phyloP scores from a whole-genome alignment of 2,113 vertebrate genomes.

The Corydoras sp. region DNA sequence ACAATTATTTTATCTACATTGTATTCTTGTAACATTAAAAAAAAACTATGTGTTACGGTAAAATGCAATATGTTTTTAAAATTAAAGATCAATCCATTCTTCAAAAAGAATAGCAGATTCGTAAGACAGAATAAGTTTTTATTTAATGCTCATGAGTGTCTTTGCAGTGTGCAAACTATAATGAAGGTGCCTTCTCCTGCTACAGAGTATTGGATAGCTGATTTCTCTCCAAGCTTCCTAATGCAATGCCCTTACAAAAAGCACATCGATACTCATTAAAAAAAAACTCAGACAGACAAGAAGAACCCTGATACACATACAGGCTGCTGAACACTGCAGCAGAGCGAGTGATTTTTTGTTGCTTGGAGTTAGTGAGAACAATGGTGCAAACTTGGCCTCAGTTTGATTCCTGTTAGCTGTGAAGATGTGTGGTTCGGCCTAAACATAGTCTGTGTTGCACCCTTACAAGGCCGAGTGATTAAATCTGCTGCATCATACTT shows the following conservation, averaged over 20 bases:
- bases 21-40: neutral
- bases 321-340: slow-evolving; percentile 32
- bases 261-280: slow-evolving; percentile 38
- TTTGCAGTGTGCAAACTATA: slow-evolving; percentile 25
- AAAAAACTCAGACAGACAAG: slow-evolving; percentile 17
- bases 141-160: neutral
- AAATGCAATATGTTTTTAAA: neutral
- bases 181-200: slow-evolving; percentile 41
- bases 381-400: slow-evolving; percentile 13
- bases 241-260: slow-evolving; percentile 31
- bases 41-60: slow-evolving; percentile 11
- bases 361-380: slow-evolving; percentile 28
- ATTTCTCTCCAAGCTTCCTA: slow-evolving; percentile 32
- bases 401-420: slow-evolving; percentile 14
- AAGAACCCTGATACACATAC: slow-evolving; percentile 13
- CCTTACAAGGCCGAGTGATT: no score
- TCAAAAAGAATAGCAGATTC: neutral
- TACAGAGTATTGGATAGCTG: slow-evolving; percentile 28
- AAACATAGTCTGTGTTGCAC: no score
- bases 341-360: slow-evolving; percentile 30
- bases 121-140: neutral
- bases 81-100: neutral
- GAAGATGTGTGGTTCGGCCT: neutral
- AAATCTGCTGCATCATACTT: no score
- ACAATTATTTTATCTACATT: slow-evolving; percentile 1